Percentiles rank a stretch among this genome's conserved stretches.
These are phyloP conservation scores for Canis aureus DNA, from an alignment of 2,113 vertebrate species.

Conservation along the genomic window DNA sequence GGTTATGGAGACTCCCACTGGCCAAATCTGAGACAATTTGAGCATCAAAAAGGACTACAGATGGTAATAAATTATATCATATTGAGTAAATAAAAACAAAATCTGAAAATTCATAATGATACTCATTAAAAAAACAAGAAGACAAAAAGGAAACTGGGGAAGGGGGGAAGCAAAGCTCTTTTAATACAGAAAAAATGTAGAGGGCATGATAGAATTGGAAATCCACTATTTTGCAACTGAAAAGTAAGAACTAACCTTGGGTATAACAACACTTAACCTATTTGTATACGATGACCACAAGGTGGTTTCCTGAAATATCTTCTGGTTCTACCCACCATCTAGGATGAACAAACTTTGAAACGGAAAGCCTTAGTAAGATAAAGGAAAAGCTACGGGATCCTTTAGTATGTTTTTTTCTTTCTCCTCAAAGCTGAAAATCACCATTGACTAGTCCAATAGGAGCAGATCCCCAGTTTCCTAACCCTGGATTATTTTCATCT, in stretches of 20 bases:
- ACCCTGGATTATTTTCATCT: background rate
- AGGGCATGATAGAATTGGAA: background rate
- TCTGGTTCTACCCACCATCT: background rate
- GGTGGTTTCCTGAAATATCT: background rate
- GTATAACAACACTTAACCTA: background rate
- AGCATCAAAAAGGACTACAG: background rate
- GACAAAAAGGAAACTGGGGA: background rate
- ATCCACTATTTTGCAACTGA: background rate
- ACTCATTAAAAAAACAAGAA: slow-evolving; percentile 19
- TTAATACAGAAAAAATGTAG: slow-evolving; percentile 29
- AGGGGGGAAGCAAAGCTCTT: background rate
- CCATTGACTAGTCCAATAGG: background rate
- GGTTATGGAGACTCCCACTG: background rate
- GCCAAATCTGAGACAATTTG: background rate
- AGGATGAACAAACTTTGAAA: slow-evolving; percentile 25
- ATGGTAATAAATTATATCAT: background rate
- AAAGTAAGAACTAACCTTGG: background rate
- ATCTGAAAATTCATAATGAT: background rate
- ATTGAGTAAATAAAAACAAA: slow-evolving; percentile 37
- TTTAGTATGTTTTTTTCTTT: background rate
- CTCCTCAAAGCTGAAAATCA: slow-evolving; percentile 28
- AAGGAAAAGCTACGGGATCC: background rate
- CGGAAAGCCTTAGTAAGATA: background rate
- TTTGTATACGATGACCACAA: background rate
- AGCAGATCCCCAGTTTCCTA: background rate